A percentile compares a stretch with the other conserved stretches of the same genome.
These are phyloP conservation scores for Vespertilio murinus DNA, from an alignment of 2,797 vertebrate species.

Conservation along the genomic window DNA sequence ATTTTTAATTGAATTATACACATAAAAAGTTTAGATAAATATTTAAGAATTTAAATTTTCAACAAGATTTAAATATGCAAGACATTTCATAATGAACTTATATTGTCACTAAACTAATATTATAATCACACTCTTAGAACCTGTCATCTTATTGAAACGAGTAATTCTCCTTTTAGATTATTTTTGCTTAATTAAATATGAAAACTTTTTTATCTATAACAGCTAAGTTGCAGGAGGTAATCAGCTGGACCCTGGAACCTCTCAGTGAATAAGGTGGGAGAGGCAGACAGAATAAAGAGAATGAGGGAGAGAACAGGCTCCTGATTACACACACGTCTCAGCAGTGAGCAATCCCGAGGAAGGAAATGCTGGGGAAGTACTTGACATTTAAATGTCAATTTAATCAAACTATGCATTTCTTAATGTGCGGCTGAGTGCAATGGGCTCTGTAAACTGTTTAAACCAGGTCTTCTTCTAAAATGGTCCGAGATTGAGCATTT, in stretches of 20 bases:
- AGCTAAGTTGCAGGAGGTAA: background rate
- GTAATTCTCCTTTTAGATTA: background rate
- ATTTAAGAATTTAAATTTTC: slow-evolving; percentile 40
- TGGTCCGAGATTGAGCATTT: slow-evolving; percentile 43
- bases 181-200: slow-evolving; percentile 35
- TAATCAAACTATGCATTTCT: slow-evolving; percentile 73
- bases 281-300: background rate
- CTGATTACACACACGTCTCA: slow-evolving; percentile 59
- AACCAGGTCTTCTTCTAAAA: slow-evolving; percentile 54
- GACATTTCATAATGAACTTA: background rate
- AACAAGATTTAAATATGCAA: background rate
- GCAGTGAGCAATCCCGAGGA: slow-evolving; percentile 58
- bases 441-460: slow-evolving; percentile 64
- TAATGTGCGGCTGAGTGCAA: slow-evolving; percentile 56
- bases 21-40: background rate
- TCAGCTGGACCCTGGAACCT: background rate
- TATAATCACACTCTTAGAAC: background rate
- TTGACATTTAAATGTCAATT: slow-evolving; percentile 79
- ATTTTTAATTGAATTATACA: background rate
- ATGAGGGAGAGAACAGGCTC: background rate
- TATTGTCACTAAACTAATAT: background rate
- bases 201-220: background rate
- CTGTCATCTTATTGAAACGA: background rate
- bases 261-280: background rate
- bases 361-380: slow-evolving; percentile 70